A percentile compares a stretch with the other conserved stretches of the same genome.
Evolutionary conservation across 2,888 invertebrate species (phyloP).

Genomic region (Syrphus vitripennis): DNA sequence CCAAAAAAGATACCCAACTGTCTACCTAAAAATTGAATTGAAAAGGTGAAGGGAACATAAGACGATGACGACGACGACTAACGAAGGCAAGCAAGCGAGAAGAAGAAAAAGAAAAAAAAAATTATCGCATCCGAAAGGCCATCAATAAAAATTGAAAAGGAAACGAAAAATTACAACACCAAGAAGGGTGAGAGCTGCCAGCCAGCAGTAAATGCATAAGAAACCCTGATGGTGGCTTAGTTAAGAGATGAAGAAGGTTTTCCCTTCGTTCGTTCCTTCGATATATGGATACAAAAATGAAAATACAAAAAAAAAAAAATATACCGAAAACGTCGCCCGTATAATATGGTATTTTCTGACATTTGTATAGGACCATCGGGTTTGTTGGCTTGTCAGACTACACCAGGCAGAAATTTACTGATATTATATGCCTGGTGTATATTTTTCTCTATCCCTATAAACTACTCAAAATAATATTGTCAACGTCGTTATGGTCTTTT

Average conservation of each 20-base stretch:
- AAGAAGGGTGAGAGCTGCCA: constrained; percentile 27
- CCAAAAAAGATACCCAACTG: constrained; percentile 54
- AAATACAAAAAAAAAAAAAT: constrained; percentile 19
- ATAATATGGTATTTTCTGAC: constrained; percentile 60
- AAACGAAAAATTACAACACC: constrained; percentile 62
- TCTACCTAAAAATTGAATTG: constrained; percentile 50
- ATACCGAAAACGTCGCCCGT: constrained; percentile 38
- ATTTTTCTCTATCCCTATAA: constrained; percentile 48
- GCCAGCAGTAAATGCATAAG: constrained; percentile 38
- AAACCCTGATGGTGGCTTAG: constrained; percentile 7
- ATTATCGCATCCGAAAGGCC: constrained; percentile 60
- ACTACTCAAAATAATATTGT: constrained; percentile 45
- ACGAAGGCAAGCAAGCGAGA: not conserved
- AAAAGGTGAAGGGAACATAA: constrained; percentile 9
- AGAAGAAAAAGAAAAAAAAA: constrained; percentile 16
- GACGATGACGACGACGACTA: not conserved
- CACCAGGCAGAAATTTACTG: constrained; percentile 26
- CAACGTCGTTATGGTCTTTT: constrained; percentile 8
- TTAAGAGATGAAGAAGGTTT: constrained; percentile 21
- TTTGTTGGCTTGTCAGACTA: constrained; percentile 40
- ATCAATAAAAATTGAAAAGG: constrained; percentile 66
- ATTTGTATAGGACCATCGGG: constrained; percentile 50
- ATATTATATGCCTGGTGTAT: not conserved
- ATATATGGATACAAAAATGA: constrained; percentile 20
- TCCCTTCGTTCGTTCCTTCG: constrained; percentile 29